These are phyloP conservation scores for Apolygus lucorum DNA, from an alignment of 1,140 invertebrate species.

Conservation along the genomic window DNA sequence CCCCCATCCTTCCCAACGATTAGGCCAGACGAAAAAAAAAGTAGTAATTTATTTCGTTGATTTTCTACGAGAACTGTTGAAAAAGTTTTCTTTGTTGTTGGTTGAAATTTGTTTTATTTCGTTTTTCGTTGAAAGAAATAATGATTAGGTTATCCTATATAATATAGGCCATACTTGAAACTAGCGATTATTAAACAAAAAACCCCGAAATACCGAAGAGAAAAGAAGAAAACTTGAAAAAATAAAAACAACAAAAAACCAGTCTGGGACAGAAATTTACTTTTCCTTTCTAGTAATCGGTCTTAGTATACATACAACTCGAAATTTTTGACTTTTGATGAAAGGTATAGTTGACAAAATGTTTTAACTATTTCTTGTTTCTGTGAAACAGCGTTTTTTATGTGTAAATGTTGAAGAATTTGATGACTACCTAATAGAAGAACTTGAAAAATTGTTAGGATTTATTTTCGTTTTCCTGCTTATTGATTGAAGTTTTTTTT, in stretches of 20 bases:
- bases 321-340: background rate
- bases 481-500: too few species aligned
- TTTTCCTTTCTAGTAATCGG: slow-evolving; percentile 9
- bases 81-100: slow-evolving; percentile 12
- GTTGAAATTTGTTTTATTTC: slow-evolving; percentile 10
- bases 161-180: slow-evolving; percentile 26
- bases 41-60: slow-evolving; percentile 30
- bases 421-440: too few species aligned
- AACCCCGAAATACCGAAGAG: background rate
- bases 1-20: slow-evolving; percentile 18
- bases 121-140: slow-evolving; percentile 14
- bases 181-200: slow-evolving; percentile 12
- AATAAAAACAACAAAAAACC: background rate
- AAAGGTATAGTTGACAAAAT: background rate
- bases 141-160: slow-evolving; percentile 26
- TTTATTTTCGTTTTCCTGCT: too few species aligned
- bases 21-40: slow-evolving; percentile 20
- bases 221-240: background rate
- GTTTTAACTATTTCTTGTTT: background rate
- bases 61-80: slow-evolving; percentile 16
- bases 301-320: slow-evolving; percentile 11
- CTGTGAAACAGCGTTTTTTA: background rate
- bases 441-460: too few species aligned
- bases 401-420: background rate
- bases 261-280: background rate